Evolutionary conservation across 2,113 vertebrate genomes (phyloP), one percentile per base, ranked within the genome.

Genomic region (Hiodon tergisus): DNA sequence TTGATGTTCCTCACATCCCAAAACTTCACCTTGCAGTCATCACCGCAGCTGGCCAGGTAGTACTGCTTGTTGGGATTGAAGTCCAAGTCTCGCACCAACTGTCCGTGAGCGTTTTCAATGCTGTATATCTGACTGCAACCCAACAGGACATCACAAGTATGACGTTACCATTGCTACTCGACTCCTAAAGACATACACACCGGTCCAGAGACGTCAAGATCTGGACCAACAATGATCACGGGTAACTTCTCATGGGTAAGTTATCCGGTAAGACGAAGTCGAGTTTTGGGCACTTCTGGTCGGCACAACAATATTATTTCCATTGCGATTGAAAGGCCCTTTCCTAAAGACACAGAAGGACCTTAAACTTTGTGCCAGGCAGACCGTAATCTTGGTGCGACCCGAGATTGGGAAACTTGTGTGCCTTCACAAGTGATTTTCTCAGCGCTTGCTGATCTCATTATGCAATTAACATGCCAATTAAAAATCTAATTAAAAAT

Each of bases 31-130:
- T 94, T 98, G 91, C 97, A 99, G 94, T 98, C 97, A 57, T 98
- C 97, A 58, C 97, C 97, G 0, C 97, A 99, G 94, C 95, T 98
- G 77, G 96, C 93, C 80, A 99, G 84, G 89, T 95, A 98, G 89
- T 99, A 99, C 85, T 99, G 97, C 76, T 95, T 96, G 88, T 99
- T 99, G 76, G 97, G 97, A 89, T 99, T 99, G 86, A 98, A 98
- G 89, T 99, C 97, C 54, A 99, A 91, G 92, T 98, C 97, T 60
- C 97, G 92, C 78, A 98, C 97, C 91, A 99, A 91, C 91, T 98
- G 97, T 78, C 97, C 95, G 0, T 99, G 97, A 70, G 97, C 95
- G n/a, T 93, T 98, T 86, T 98, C 97, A n/a, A 99, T 95, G 83
- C 94, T 96, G 92, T 98, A 99, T 80, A 96, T 93, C 90, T 99